A percentile compares a stretch with the other conserved stretches of the same genome.
Conservation (phyloP, 2,888 invertebrate genomes). For the Blastobasis lacticolella region DNA sequence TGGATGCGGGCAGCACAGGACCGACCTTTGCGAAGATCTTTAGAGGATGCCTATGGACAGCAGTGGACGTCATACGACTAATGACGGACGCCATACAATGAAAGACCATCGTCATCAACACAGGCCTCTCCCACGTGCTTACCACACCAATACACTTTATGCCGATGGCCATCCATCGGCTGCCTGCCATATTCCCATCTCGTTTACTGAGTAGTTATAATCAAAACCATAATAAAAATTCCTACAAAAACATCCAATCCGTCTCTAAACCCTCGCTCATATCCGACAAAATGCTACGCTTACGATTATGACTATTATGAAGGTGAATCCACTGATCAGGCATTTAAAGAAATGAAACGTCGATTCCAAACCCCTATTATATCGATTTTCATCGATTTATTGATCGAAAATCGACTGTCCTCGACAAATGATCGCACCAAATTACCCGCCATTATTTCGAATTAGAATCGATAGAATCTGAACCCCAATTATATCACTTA, state of each 20-base stretch:
- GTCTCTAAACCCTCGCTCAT: constrained; percentile 31
- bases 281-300: constrained; percentile 52
- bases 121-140: no score
- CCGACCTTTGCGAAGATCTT: no score
- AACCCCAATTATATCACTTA: constrained; percentile 74
- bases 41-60: no score
- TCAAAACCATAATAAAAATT: constrained; percentile 4
- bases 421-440: constrained; percentile 68
- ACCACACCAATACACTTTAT: no score
- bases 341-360: constrained; percentile 74
- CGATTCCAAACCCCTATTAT: constrained; percentile 65
- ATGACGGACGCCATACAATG: no score
- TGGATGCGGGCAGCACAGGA: no score
- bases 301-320: constrained; percentile 69
- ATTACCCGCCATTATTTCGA: constrained; percentile 71
- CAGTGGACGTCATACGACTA: no score
- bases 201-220: not conserved
- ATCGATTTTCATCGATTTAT: constrained; percentile 72
- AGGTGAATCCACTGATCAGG: constrained; percentile 63
- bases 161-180: no score
- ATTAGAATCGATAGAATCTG: constrained; percentile 71
- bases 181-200: no score
- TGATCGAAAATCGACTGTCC: constrained; percentile 73
- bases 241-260: constrained; percentile 15
- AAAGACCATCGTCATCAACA: no score